Conservation (phyloP, 2,888 invertebrate genomes). For the Ypsolopha scabrella region DNA sequence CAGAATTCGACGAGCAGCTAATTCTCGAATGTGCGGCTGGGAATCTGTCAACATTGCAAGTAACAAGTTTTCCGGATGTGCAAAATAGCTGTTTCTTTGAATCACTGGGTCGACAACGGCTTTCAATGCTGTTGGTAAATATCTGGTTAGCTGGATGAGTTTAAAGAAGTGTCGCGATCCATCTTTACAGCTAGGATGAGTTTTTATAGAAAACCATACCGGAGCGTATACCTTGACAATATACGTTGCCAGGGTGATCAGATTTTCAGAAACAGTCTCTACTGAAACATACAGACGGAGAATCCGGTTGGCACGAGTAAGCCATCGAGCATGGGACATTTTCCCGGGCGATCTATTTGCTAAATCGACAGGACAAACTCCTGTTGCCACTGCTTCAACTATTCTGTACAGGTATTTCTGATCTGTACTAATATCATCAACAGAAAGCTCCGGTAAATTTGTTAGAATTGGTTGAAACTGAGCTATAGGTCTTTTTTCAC, state of each 20-base stretch:
- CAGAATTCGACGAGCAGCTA: conserved; percentile 10
- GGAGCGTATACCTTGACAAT: conserved; percentile 18
- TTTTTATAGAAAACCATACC: too few species aligned
- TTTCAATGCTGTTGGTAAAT: conserved; percentile 5
- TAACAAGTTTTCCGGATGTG: conserved; percentile 14
- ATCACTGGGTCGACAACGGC: conserved; percentile 6
- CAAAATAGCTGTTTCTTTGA: conserved; percentile 9
- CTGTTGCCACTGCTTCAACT: conserved; percentile 9
- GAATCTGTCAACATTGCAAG: conserved; percentile 11
- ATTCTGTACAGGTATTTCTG: conserved; percentile 12
- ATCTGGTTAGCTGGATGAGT: conserved; percentile 6
- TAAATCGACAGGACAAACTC: too few species aligned
- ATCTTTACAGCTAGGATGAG: conserved; percentile 16
- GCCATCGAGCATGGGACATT: conserved; percentile 14
- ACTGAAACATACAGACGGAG: conserved; percentile 13
- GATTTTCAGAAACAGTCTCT: conserved; percentile 9
- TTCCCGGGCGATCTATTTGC: conserved; percentile 14
- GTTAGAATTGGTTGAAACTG: too few species aligned
- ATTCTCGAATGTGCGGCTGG: conserved; percentile 10
- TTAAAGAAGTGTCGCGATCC: conserved; percentile 15
- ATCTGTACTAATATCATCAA: too few species aligned
- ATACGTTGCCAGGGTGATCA: conserved; percentile 11
- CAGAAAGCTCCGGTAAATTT: too few species aligned
- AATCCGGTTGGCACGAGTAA: conserved; percentile 15
- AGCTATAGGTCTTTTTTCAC: conserved; percentile 9